Conservation (phyloP, 2,888 invertebrate species). For the Dicyrtoma fusca region DNA sequence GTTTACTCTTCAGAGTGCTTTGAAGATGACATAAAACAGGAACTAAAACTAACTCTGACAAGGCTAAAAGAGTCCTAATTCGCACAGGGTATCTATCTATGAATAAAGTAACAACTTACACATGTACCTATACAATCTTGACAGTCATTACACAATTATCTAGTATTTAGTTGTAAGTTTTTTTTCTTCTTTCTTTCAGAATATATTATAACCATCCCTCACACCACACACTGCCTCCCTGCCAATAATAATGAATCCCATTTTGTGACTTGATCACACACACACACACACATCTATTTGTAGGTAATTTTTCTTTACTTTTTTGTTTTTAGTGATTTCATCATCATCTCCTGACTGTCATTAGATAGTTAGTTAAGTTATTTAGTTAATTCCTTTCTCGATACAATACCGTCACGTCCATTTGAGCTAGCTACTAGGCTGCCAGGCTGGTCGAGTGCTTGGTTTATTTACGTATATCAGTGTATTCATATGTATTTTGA, state of each 20-base stretch:
- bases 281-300: not conserved
- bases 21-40: slow-evolving; percentile 16
- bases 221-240: not conserved
- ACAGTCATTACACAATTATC: not conserved
- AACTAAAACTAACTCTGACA: slow-evolving; percentile 12
- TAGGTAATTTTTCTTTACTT: no score
- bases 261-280: not conserved
- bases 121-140: not conserved
- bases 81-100: not conserved
- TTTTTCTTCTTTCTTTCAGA: not conserved
- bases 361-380: no score
- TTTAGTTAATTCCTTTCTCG: no score
- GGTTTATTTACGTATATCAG: no score
- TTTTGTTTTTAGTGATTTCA: no score
- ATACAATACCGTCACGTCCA: no score
- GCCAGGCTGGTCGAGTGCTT: no score
- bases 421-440: no score
- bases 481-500: no score
- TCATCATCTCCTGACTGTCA: no score
- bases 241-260: not conserved
- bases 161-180: not conserved
- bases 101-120: no score
- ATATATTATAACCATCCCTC: not conserved
- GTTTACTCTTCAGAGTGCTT: no score
- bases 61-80: slow-evolving; percentile 9